phyloP scores from a whole-genome alignment of 2,888 invertebrate species.

The Acrocyrtus sp. region DNA sequence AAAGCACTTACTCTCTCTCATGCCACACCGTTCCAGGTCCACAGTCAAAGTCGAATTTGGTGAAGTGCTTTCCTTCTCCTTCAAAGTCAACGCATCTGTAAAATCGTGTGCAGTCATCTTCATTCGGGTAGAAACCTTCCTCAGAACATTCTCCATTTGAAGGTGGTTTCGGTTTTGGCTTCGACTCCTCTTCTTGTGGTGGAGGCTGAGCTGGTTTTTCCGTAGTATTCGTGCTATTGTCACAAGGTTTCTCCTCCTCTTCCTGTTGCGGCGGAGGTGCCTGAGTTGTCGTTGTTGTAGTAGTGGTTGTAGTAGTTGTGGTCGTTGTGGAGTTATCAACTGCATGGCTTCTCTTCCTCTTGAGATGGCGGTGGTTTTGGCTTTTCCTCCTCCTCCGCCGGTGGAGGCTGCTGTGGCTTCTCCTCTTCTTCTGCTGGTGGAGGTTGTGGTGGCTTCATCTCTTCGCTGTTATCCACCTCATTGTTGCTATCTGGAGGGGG shows the following conservation, averaged over 20 bases:
- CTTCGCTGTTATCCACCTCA: constrained; percentile 12
- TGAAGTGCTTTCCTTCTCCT: constrained; percentile 44
- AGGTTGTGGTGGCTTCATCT: no score
- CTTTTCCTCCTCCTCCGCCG: neutral
- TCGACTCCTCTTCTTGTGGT: constrained; percentile 2
- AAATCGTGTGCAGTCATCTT: constrained; percentile 53
- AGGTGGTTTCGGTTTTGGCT: no score
- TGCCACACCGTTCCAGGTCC: constrained; percentile 59
- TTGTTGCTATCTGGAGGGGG: constrained; percentile 22
- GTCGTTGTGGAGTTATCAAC: neutral
- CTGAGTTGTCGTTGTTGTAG: neutral
- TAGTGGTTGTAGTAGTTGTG: neutral
- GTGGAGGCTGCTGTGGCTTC: constrained; percentile 8
- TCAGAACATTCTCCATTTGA: constrained; percentile 37
- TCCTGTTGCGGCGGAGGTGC: constrained; percentile 4
- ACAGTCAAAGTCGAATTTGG: constrained; percentile 59
- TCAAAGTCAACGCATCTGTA: constrained; percentile 55
- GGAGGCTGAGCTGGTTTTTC: constrained; percentile 8
- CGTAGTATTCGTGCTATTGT: constrained; percentile 18
- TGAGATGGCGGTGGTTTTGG: neutral
- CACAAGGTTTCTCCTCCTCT: constrained; percentile 15
- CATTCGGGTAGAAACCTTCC: constrained; percentile 54
- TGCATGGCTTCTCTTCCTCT: neutral
- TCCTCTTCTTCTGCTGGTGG: neutral
- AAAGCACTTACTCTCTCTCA: constrained; percentile 46